Evolutionary conservation across 1,140 invertebrate genomes (phyloP).

Genomic region (Zaprionus gabonicus): DNA sequence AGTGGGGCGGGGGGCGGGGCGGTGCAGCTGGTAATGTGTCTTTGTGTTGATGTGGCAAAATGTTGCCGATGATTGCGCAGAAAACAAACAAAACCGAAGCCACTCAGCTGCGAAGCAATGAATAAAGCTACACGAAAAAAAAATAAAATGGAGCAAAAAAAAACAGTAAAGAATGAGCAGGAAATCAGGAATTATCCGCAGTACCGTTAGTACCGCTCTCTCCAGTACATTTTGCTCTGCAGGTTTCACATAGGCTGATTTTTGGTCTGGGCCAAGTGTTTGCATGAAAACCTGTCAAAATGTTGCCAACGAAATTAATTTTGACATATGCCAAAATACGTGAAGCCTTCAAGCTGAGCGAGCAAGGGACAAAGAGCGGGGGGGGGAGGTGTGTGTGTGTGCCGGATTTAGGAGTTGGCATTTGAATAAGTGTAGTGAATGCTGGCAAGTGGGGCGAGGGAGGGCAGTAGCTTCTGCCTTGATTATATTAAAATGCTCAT

Average conservation of each 20-base stretch:
- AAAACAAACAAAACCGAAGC: slow-evolving; percentile 47
- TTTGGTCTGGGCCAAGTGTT: slow-evolving; percentile 48
- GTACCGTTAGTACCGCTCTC: background rate
- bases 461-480: slow-evolving; percentile 8
- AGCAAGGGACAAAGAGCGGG: background rate
- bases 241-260: background rate
- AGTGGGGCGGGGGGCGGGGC: background rate
- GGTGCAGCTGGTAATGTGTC: slow-evolving; percentile 19
- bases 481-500: slow-evolving; percentile 32
- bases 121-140: slow-evolving; percentile 13
- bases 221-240: background rate
- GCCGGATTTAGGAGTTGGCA: background rate
- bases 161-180: background rate
- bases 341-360: slow-evolving; percentile 46
- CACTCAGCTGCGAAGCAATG: slow-evolving; percentile 34
- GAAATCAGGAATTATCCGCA: background rate
- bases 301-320: slow-evolving; percentile 76
- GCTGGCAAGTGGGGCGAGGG: no score
- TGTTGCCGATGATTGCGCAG: slow-evolving; percentile 54
- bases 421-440: background rate
- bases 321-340: slow-evolving; percentile 77
- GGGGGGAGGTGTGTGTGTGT: background rate
- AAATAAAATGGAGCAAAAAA: background rate
- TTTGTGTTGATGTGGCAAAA: slow-evolving; percentile 41
- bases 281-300: slow-evolving; percentile 75